Conservation (phyloP, 2,888 invertebrate species). For the Tolmerus cingulatus region DNA sequence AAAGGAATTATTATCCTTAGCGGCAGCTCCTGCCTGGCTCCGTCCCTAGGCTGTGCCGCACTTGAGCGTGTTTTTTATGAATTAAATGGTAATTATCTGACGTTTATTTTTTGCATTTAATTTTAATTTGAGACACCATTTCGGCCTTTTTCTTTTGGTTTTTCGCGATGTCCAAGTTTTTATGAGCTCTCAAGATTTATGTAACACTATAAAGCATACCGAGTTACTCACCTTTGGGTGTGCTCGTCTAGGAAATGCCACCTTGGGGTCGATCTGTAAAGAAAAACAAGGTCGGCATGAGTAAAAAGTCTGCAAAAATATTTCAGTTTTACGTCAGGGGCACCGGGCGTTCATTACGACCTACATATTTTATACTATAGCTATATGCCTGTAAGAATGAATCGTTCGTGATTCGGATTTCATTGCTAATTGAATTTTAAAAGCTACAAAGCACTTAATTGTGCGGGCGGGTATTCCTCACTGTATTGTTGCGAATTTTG, state of each 20-base stretch:
- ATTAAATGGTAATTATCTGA: conserved; percentile 44
- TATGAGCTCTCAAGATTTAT: conserved; percentile 33
- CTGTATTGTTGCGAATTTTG: background rate
- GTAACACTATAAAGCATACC: conserved; percentile 34
- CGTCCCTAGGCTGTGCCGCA: background rate
- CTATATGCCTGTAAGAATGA: background rate
- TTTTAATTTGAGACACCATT: conserved; percentile 42
- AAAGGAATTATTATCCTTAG: conserved; percentile 50
- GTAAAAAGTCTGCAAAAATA: conserved; percentile 40
- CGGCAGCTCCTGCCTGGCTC: conserved; percentile 56
- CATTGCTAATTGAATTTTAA: conserved; percentile 35
- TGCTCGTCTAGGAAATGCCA: conserved; percentile 99
- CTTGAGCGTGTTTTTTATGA: conserved; percentile 38
- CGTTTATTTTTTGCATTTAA: conserved; percentile 43
- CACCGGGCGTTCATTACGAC: background rate
- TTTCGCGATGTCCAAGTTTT: background rate
- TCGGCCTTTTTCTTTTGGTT: background rate
- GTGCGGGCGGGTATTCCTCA: background rate
- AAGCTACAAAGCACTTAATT: background rate
- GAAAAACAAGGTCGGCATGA: conserved; percentile 50
- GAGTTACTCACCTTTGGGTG: conserved; percentile 91
- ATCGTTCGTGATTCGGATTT: background rate
- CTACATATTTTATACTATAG: background rate
- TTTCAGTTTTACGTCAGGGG: background rate
- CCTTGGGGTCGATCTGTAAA: conserved; percentile 98